Base-by-base conservation (phyloP, 1,140 invertebrate genomes). In the Procambarus virginalis region DNA sequence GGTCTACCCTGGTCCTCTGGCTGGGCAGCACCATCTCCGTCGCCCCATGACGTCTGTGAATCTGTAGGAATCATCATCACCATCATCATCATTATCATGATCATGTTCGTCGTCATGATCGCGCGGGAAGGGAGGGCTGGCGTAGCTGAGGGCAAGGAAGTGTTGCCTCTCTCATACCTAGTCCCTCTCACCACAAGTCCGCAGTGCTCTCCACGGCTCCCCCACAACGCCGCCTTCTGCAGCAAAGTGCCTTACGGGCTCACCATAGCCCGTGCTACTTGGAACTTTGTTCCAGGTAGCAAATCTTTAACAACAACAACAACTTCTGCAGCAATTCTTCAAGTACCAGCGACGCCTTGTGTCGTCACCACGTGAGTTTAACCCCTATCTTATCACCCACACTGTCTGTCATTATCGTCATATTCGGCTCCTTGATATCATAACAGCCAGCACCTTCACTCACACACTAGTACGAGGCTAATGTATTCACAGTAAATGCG, bases 51-150 rank as follows among this genome's bases (percentile, higher is more conserved):
- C 68, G 83, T 84, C 83, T 75, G 14, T 34, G 83, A 55, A 84
- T 84, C 83, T 84, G 83, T 84, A 75, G 22, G 83, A 68, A 84
- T 84, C 83, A 84, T 84, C 83, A 75, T 75, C 70, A 84, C n/a
- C 48, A 84, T 55, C 83, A 84, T 84, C 64, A 84, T 84, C 83
- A 84, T 84, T 22, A 75, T 84, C 83, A 75, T 84, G 12, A 55
- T 75, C 49, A 48, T 84, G 48, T 64, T 64, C 60, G 4, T 17
- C 60, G 60, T 64, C 12, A 17, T 64, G 60, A 64, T 64, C 60
- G 2, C 17, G 60, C 17, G 60, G 55, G 51, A 20, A 17, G 60
- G 83, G 45, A n/a, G 22, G 60, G 60, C 9, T 17, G 60, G 60
- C 34, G 34, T 34, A 34, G 34, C 34, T 55, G 64, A 17, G 64